Evolutionary conservation across 2,888 invertebrate species (phyloP).

Genomic region (Germaria angustata): DNA sequence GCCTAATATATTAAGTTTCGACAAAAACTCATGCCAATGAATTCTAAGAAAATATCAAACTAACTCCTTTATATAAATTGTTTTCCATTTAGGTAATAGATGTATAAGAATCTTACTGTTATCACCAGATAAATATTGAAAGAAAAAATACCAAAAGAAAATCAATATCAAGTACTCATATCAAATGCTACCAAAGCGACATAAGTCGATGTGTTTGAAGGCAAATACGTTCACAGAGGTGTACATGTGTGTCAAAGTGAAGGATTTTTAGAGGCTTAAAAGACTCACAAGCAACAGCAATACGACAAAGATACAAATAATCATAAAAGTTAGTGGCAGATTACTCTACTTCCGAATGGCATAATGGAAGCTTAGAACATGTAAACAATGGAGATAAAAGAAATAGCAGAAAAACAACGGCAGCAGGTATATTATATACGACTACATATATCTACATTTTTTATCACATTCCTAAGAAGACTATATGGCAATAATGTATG

Average conservation of each 20-base stretch:
- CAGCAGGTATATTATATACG: constrained; percentile 8
- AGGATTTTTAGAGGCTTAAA: constrained; percentile 18
- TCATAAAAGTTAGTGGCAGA: constrained; percentile 12
- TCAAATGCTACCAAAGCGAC: neutral
- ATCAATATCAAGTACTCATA: constrained; percentile 4
- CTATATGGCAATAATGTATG: neutral
- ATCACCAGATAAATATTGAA: neutral
- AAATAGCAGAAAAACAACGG: constrained; percentile 3
- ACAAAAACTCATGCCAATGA: no score
- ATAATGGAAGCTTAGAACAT: constrained; percentile 27
- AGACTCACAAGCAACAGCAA: neutral
- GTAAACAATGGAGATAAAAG: constrained; percentile 36
- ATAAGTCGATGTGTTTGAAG: neutral
- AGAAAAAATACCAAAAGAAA: neutral
- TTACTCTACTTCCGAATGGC: constrained; percentile 27
- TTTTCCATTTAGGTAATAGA: neutral
- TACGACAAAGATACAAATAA: neutral
- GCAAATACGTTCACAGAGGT: neutral
- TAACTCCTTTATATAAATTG: no score
- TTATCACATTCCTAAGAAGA: constrained; percentile 21
- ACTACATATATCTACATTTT: constrained; percentile 5
- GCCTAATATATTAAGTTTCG: no score
- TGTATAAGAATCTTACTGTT: neutral
- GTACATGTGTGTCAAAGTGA: neutral
- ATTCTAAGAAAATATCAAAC: no score